Conservation (phyloP, 1,140 invertebrate genomes). For the Caenorhabditis remanei region DNA sequence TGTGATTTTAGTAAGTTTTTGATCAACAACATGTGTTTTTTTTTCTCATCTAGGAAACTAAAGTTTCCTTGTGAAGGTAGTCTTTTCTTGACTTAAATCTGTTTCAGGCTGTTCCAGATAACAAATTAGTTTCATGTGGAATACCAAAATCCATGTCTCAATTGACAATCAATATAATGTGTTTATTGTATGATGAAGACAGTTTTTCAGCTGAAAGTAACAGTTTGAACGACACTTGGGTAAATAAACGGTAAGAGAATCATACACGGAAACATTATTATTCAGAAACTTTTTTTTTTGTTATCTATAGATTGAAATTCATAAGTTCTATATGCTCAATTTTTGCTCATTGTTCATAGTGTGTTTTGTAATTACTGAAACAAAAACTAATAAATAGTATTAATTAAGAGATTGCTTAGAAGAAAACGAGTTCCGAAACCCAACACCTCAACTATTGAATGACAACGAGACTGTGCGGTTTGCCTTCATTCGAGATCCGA, state of each 20-base stretch:
- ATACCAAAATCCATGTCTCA: conserved; percentile 27
- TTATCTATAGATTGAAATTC: too few relatives aligned
- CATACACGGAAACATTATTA: too few relatives aligned
- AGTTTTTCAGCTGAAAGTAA: neutral
- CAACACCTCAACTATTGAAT: neutral
- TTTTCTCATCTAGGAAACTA: neutral
- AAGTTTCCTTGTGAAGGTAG: neutral
- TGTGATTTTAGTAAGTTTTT: neutral
- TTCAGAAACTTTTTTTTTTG: too few relatives aligned
- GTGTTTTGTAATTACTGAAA: too few relatives aligned
- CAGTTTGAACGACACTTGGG: neutral
- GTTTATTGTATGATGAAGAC: neutral
- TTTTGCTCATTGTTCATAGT: too few relatives aligned
- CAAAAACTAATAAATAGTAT: too few relatives aligned
- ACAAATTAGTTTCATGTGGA: neutral
- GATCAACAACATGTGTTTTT: neutral
- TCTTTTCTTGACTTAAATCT: neutral
- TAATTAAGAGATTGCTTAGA: neutral
- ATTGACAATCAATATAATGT: conserved; percentile 1
- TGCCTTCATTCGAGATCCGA: conserved; percentile 1
- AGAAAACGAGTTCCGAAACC: neutral
- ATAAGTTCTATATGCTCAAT: too few relatives aligned
- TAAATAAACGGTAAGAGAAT: neutral
- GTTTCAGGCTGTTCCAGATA: neutral
- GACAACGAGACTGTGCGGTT: neutral